Evolutionary conservation across 92 coral and sea anemone genomes (phyloP).

Genomic region (Bergia puertoricense): DNA sequence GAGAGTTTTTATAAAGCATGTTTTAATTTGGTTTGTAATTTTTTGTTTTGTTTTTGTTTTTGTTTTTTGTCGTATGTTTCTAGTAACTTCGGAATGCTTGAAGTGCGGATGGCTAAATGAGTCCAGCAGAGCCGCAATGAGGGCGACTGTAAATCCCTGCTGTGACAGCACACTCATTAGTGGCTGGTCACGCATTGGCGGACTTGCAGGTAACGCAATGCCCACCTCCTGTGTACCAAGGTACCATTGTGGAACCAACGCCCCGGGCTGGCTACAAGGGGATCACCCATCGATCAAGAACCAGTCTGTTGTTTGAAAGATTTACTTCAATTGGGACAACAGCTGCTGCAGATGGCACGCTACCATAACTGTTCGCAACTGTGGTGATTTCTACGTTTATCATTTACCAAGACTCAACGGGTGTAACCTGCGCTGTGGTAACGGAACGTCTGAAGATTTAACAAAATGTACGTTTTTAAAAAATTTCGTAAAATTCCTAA

Average conservation of each 20-base stretch:
- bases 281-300: neutral
- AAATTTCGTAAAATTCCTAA: no score
- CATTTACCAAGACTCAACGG: neutral
- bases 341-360: neutral
- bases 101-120: neutral
- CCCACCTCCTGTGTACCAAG: slow-evolving; percentile 1
- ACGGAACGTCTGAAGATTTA: neutral
- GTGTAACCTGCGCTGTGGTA: slow-evolving; percentile 5
- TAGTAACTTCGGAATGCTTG: neutral
- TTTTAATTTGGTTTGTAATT: no score
- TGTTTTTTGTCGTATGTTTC: no score
- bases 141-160: neutral
- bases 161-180: slow-evolving; percentile 1
- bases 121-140: neutral
- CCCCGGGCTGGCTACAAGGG: slow-evolving; percentile 7
- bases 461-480: no score
- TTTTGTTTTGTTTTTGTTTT: no score
- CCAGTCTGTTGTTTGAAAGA: neutral
- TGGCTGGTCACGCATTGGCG: slow-evolving; percentile 7
- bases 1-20: no score
- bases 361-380: neutral
- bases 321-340: neutral
- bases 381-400: slow-evolving; percentile 1
- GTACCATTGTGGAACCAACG: neutral
- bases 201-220: slow-evolving; percentile 31